Evolutionary conservation across 2,797 vertebrate genomes (phyloP).

Genomic region (Poecile montanus): DNA sequence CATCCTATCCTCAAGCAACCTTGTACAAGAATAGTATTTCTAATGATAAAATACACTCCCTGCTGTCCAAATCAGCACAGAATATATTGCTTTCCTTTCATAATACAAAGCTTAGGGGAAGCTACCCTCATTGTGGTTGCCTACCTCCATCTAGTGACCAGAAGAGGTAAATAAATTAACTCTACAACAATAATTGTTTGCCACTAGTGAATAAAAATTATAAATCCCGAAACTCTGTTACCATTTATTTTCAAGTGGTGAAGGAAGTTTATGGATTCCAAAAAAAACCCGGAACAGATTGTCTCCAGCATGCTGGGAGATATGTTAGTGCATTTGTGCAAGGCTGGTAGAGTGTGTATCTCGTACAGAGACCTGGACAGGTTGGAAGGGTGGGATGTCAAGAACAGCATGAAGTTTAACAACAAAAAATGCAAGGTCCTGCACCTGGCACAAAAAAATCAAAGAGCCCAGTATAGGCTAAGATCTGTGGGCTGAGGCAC

Average conservation of each 20-base stretch:
- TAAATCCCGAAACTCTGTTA: not conserved
- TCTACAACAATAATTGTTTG: not conserved
- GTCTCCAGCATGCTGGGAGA: not conserved
- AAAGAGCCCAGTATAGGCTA: not conserved
- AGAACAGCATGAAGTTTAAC: not conserved
- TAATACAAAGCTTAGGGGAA: not conserved
- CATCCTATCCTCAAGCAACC: constrained; percentile 6
- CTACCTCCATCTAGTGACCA: constrained; percentile 63
- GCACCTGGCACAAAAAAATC: not conserved
- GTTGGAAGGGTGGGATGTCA: not conserved
- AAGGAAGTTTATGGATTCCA: not conserved
- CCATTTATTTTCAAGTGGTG: not conserved
- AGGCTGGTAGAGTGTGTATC: not conserved
- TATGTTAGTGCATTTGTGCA: not conserved
- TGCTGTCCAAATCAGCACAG: not conserved
- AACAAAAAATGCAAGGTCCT: not conserved
- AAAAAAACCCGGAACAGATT: not conserved
- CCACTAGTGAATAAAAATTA: not conserved
- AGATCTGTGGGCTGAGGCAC: not conserved
- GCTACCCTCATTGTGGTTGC: not conserved
- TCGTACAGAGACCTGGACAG: not conserved
- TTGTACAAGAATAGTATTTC: constrained; percentile 27
- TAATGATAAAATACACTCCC: constrained; percentile 8
- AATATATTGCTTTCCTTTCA: not conserved
- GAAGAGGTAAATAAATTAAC: not conserved